Evolutionary conservation across 2,888 invertebrate species (phyloP), one percentile per base, ranked within the genome.

Genomic region (Drosophila infuscata): DNA sequence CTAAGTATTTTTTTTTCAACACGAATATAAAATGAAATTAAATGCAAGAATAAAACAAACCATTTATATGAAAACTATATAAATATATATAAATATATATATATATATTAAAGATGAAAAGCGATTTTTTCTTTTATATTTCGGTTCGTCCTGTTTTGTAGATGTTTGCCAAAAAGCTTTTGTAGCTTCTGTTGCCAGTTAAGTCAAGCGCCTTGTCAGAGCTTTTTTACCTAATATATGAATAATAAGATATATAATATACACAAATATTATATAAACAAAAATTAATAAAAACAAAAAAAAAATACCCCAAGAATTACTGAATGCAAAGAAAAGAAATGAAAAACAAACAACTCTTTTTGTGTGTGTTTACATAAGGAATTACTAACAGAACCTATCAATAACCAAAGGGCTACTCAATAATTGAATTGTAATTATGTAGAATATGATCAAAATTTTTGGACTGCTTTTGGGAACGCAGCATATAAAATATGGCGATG

Each of bases 171-270:
- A 79, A 81, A 84, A 79, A 86, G 84, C 84, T 85, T 83, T 77
- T 86, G 79, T 85, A 81, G 88, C 88, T 84, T 84, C 72, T 86
- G 87, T 86, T 86, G 85, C 83, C 81, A 82, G 77, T 83, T 82
- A 83, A 81, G 76, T 64, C 83, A 83, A 83, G 78, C 83, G 83
- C 85, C 85, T 87, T 86, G 82, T 83, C 85, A 85, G 88, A 86
- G 85, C 85, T 86, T 88, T 80, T 78, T 83, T 84, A 83, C 78
- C 80, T 74, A 61, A 61, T 46, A 54, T 49, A 61, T 60, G 52
- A 58, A 73, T 48, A 67, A 54, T 49, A 54, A 61, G 43, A 29
- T 25, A 46, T 29, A 52, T 29, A 48, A 49, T 66, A 77, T 64
- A 76, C 33, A 70, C 43, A 66, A 70, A 81, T 80, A 71, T 67